Evolutionary conservation across 1,140 invertebrate species (phyloP).

Genomic region (Melanaphis sacchari): DNA sequence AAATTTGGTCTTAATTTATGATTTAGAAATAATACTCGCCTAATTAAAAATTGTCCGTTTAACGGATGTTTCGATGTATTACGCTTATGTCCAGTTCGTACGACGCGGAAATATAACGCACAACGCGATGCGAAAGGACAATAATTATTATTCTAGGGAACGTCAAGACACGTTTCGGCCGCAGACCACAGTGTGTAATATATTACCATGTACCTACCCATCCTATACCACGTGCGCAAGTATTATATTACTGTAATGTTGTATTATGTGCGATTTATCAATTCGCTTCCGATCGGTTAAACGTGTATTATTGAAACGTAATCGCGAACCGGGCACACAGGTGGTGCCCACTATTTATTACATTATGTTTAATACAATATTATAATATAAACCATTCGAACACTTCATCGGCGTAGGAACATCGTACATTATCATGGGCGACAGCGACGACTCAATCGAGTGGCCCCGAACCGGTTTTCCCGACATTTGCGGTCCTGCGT

Average conservation of each 20-base stretch:
- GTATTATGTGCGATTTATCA: neutral
- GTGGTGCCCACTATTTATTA: neutral
- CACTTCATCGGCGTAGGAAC: neutral
- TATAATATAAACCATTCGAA: neutral
- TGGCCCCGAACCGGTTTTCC: slow-evolving; percentile 4
- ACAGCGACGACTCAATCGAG: neutral
- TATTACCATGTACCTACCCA: neutral
- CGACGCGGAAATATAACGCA: neutral
- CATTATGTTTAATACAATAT: neutral
- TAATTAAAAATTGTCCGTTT: neutral
- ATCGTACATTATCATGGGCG: neutral
- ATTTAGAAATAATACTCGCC: neutral
- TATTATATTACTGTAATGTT: neutral
- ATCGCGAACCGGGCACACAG: neutral
- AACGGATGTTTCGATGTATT: neutral
- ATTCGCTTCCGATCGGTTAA: slow-evolving; percentile 15
- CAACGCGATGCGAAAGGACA: neutral
- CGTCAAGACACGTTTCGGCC: neutral
- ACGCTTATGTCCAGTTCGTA: neutral
- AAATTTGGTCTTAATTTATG: neutral
- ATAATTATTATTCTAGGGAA: neutral
- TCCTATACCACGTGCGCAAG: neutral
- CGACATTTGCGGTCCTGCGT: neutral
- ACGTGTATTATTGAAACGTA: neutral
- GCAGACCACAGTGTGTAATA: neutral